phyloP scores from a whole-genome alignment of 2,888 invertebrate species.

The Zele albiditarsus region DNA sequence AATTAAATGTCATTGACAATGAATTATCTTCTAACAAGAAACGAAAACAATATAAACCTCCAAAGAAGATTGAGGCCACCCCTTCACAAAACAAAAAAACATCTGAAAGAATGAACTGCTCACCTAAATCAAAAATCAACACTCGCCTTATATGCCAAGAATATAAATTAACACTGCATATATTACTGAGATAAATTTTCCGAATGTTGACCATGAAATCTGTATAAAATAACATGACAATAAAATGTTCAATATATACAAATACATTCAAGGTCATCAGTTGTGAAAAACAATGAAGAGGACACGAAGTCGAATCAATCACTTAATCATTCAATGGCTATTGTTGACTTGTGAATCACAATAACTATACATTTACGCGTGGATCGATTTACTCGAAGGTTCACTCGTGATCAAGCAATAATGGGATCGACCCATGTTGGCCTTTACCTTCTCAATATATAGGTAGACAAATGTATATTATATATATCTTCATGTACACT shows the following conservation, averaged over 20 bases:
- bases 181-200: background rate
- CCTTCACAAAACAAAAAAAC: no score
- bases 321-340: constrained; percentile 20
- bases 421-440: constrained; percentile 28
- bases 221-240: constrained; percentile 3
- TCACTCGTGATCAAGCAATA: constrained; percentile 38
- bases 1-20: no score
- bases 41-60: no score
- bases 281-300: background rate
- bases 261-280: background rate
- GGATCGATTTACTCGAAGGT: background rate
- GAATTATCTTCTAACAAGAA: no score
- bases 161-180: background rate
- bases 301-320: constrained; percentile 2
- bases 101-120: no score
- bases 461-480: background rate
- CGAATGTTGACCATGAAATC: background rate
- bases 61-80: no score
- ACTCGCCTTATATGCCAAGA: no score
- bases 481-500: background rate
- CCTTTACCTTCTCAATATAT: constrained; percentile 26
- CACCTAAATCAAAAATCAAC: no score
- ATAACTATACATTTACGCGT: constrained; percentile 7
- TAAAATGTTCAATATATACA: background rate
- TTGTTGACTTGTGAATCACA: constrained; percentile 12